phyloP scores from a whole-genome alignment of 2,113 vertebrate genomes.

The Tyrannus savana region DNA sequence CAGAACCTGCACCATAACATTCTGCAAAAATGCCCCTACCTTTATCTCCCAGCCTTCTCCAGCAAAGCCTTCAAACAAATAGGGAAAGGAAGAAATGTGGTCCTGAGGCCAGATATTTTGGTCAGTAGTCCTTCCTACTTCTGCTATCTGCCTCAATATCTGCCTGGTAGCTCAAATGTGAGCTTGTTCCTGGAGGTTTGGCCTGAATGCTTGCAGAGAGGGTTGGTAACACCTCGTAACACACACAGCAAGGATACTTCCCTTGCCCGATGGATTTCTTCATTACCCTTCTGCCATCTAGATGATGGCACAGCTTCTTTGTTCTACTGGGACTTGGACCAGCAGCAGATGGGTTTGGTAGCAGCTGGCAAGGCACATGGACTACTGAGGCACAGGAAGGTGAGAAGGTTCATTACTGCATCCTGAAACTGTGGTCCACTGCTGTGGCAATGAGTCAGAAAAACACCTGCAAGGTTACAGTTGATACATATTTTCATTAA shows the following conservation, averaged over 20 bases:
- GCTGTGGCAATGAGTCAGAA: background rate
- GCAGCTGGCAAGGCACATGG: background rate
- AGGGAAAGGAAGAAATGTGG: background rate
- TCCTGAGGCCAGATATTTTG: background rate
- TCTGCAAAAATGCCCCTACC: background rate
- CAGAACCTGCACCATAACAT: background rate
- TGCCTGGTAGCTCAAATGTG: background rate
- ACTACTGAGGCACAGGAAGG: fast-evolving
- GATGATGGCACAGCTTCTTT: background rate
- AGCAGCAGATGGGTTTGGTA: background rate
- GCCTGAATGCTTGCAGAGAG: background rate
- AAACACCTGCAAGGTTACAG: background rate
- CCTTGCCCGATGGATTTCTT: background rate
- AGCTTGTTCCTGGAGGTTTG: background rate
- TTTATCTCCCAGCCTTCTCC: background rate
- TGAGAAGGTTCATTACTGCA: background rate
- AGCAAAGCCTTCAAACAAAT: background rate
- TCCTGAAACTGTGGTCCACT: background rate
- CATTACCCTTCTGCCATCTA: background rate
- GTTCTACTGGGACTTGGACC: background rate
- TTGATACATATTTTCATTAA: background rate
- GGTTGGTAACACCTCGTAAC: background rate
- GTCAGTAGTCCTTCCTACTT: background rate
- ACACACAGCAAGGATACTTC: background rate
- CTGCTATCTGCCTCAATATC: background rate